Evolutionary conservation across 2,797 vertebrate species (phyloP).

Genomic region (Siniperca obscura): DNA sequence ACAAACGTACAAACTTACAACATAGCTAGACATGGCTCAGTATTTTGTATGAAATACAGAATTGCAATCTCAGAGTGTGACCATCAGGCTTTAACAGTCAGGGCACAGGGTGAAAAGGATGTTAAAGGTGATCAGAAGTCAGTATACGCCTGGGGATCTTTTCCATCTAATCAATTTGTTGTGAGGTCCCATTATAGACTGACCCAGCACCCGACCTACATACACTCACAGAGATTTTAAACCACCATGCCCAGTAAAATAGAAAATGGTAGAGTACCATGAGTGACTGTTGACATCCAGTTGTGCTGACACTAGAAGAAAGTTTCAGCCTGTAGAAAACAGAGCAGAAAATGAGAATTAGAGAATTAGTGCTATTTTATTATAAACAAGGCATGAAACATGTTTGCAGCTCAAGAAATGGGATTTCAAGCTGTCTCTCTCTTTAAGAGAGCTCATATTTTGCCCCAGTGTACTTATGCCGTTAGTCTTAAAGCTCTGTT

Average conservation of each 20-base stretch:
- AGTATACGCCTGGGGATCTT: background rate
- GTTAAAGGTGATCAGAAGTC: constrained; percentile 2
- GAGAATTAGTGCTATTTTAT: too few relatives aligned
- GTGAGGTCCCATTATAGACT: background rate
- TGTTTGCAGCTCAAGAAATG: background rate
- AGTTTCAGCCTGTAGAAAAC: too few relatives aligned
- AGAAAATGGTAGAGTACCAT: background rate
- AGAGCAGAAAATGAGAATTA: too few relatives aligned
- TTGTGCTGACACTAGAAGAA: too few relatives aligned
- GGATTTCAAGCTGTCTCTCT: too few relatives aligned
- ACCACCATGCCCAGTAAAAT: background rate
- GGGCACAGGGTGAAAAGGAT: background rate
- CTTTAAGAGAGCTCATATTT: too few relatives aligned
- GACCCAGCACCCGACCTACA: background rate
- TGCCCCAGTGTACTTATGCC: background rate
- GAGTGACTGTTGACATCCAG: too few relatives aligned
- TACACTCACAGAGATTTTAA: background rate
- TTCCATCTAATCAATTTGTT: constrained; percentile 15
- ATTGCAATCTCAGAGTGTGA: background rate
- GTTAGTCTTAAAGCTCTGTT: background rate
- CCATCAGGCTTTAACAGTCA: background rate
- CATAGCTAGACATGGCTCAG: background rate
- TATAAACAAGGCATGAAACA: background rate
- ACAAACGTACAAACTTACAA: background rate
- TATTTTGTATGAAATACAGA: background rate